phyloP scores from a whole-genome alignment of 2,888 invertebrate species.

The Volucella zonaria region DNA sequence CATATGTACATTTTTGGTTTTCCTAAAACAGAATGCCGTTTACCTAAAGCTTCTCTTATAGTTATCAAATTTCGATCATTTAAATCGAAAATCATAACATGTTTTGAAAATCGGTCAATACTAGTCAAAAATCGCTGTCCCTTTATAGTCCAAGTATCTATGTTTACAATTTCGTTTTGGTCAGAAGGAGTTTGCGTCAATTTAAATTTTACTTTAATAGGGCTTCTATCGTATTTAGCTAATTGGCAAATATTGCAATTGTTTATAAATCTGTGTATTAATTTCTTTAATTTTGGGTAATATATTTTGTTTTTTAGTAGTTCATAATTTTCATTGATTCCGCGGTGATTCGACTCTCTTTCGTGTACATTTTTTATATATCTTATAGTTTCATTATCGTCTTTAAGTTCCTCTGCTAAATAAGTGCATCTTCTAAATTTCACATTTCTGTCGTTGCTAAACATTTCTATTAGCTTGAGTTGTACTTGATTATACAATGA shows the following conservation, averaged over 20 bases:
- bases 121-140: slow-evolving; percentile 34
- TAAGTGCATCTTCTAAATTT: slow-evolving; percentile 35
- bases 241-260: slow-evolving; percentile 31
- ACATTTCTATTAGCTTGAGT: slow-evolving; percentile 22
- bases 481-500: slow-evolving; percentile 26
- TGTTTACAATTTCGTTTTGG: slow-evolving; percentile 27
- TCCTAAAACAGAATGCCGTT: slow-evolving; percentile 3
- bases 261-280: slow-evolving; percentile 31
- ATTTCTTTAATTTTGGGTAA: slow-evolving; percentile 19
- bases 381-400: slow-evolving; percentile 23
- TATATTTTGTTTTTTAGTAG: slow-evolving; percentile 22
- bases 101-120: slow-evolving; percentile 22
- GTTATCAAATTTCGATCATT: slow-evolving; percentile 28
- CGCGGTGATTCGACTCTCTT: slow-evolving; percentile 27
- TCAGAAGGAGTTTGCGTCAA: slow-evolving; percentile 10
- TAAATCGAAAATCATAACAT: slow-evolving; percentile 30
- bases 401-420: slow-evolving; percentile 36
- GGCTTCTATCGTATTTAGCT: slow-evolving; percentile 29
- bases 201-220: slow-evolving; percentile 17
- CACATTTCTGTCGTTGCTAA: slow-evolving; percentile 21
- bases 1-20: background rate
- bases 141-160: slow-evolving; percentile 28
- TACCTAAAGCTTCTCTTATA: slow-evolving; percentile 8
- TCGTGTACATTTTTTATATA: slow-evolving; percentile 30
- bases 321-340: slow-evolving; percentile 24